These are phyloP conservation scores for Phainopepla nitens DNA, from an alignment of 2,113 vertebrate species.

Conservation along the genomic window DNA sequence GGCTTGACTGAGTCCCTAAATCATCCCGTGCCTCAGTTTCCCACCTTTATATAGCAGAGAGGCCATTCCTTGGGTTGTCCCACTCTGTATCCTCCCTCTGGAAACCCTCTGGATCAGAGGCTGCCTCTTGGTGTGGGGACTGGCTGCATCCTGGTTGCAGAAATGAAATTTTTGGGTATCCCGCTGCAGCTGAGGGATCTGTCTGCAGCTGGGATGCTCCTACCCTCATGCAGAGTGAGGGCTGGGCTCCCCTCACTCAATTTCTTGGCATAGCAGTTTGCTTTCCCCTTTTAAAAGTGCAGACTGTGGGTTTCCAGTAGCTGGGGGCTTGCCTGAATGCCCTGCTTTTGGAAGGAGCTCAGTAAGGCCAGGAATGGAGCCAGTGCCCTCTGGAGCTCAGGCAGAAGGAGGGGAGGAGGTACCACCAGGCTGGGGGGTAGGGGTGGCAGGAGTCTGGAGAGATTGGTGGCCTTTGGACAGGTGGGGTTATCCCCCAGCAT, in stretches of 20 bases:
- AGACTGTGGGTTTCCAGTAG: neutral
- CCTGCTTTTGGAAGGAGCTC: neutral
- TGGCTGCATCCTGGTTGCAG: neutral
- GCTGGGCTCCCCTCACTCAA: neutral
- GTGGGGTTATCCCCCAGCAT: neutral
- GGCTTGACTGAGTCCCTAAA: neutral
- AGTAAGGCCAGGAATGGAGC: neutral
- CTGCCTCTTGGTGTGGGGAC: neutral
- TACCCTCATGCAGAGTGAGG: rapidly evolving
- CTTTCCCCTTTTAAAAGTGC: neutral
- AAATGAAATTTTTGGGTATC: neutral
- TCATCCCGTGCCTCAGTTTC: neutral
- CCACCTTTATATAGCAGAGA: neutral
- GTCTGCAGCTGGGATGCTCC: neutral
- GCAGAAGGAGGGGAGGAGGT: neutral
- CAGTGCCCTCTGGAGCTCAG: neutral
- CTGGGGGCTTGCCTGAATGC: neutral
- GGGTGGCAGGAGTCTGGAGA: neutral
- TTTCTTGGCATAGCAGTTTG: neutral
- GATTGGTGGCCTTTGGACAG: neutral
- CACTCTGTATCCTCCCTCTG: neutral
- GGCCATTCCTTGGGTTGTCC: neutral
- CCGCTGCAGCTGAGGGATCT: rapidly evolving
- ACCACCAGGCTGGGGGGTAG: neutral
- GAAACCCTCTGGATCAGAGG: neutral